phyloP scores from a whole-genome alignment of 2,797 vertebrate species.

The Numenius phaeopus region DNA sequence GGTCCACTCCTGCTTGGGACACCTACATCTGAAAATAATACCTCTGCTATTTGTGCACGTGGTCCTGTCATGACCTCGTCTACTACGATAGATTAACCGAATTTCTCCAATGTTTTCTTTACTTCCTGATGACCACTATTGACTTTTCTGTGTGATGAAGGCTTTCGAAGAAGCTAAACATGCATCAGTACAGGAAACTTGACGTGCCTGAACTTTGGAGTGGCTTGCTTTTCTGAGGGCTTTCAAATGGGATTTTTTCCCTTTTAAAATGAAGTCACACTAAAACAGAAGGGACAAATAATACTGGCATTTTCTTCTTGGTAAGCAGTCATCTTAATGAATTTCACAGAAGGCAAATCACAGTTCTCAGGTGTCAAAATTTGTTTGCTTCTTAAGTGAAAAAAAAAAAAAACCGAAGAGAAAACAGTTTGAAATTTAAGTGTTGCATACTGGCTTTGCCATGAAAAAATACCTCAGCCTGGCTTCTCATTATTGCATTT shows the following conservation, averaged over 20 bases:
- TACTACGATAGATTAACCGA: conserved; percentile 75
- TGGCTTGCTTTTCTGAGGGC: neutral
- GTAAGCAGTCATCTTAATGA: conserved; percentile 7
- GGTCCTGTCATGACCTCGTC: conserved; percentile 77
- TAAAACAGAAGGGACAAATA: neutral
- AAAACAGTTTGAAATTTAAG: neutral
- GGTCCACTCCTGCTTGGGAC: conserved; percentile 42
- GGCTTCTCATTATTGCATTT: neutral
- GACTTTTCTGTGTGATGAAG: conserved; percentile 50
- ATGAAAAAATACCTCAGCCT: neutral
- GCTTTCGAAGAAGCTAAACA: conserved; percentile 10
- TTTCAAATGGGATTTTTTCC: conserved; percentile 23
- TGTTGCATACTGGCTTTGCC: neutral
- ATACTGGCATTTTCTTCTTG: neutral
- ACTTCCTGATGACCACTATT: conserved; percentile 51
- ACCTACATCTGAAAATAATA: conserved; percentile 77
- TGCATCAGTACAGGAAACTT: neutral
- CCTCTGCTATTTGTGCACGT: conserved; percentile 73
- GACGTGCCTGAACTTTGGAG: neutral
- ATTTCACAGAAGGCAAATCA: conserved; percentile 20
- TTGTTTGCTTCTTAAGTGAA: neutral
- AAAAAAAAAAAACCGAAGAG: neutral
- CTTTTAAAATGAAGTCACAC: neutral
- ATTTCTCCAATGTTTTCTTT: conserved; percentile 76
- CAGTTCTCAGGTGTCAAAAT: neutral